Base-by-base conservation (phyloP, 2,888 invertebrate species). In the Oscheius onirici region DNA sequence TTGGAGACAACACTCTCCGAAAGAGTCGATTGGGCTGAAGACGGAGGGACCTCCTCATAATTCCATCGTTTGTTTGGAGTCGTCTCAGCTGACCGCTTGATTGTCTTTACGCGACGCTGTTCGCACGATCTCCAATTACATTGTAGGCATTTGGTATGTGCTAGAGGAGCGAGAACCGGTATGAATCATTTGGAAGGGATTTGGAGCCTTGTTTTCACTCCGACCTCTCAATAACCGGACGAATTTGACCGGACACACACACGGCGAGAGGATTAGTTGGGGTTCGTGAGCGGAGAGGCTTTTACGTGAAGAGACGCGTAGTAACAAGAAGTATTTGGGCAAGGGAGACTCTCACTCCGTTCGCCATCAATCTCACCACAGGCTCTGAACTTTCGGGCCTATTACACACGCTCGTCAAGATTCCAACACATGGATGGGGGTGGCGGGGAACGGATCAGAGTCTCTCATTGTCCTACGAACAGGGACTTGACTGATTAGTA, bases 71-170 rank as follows among this genome's bases (percentile, higher is more conserved):
- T 58, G 41, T 58, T 58, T 58, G 41, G 41, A n/a, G 43, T 17
- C 13, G 40, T 22, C 20, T 24, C 58, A 41, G 58, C 58, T 58
- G 58, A 58, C 58, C 58, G 49, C 43, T 60, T 60, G 60, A 60
- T 60, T 60, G 60, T 60, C 60, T 60, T 49, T 41, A 24, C 43
- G 60, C 49, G 17, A 15, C 17, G 22, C 44, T 22, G 41, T 60
- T 60, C 63, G 34, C 63, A 51, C 63, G 49, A 26, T 63, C 49
- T 63, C 63, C 63, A 34, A 51, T 63, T 63, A 63, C 63, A 63
- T 49, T 49, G 17, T 63, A 43, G 60, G n/a, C 60, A 24, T 43
- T 40, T 58, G 58, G 41, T 58, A 58, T 43, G 40, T 26, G n/a
- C 17, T 24, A 17, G 49, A 34, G 24, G 61, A 8, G 15, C n/a